Base-by-base conservation (phyloP, 2,888 invertebrate genomes). In the Perizoma flavofasciatum region DNA sequence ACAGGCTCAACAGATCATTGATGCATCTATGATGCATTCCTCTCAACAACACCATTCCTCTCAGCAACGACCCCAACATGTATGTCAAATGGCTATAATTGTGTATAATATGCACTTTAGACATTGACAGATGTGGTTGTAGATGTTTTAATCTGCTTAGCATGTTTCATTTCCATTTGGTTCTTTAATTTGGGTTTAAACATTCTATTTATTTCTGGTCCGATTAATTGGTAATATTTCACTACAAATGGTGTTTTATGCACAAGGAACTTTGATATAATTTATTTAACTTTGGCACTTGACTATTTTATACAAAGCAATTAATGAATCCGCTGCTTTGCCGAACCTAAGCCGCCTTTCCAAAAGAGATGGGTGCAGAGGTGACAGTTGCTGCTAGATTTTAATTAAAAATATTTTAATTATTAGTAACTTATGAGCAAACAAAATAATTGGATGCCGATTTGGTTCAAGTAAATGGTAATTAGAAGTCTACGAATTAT, bases 1-100 rank as follows among this genome's bases (percentile, higher is more conserved):
- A 86, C 92, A 92, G 74, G 88, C 90, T 72, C 92, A 93, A 83
- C 92, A 92, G 83, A 89, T 92, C 81, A 91, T 92, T 86, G 92
- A 92, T 81, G 89, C 92, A 86, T 92, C 92, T 84, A 74, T 90
- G 85, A 89, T 92, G 90, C 92, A 90, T 87, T 92, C 5, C 5
- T 7, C 91, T 81, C 80, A 60, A 59, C 59, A 60, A 60, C 60
- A 60, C 34, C 61, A 61, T 49, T 56, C 89, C 75, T 82, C 90
- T 76, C 78, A 88, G 81, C 92, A 89, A 80, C 91, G 87, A 77
- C 88, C 90, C 66, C 92, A 90, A 89, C 93, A 92, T 90, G 92
- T 92, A 92, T 91, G 92, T 92, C 78, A 75, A 66, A 73, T 74
- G 74, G 74, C 75, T 75, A 76, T 74, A 61, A 74, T 75, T 78